Evolutionary conservation across 2,797 vertebrate species (phyloP).

Genomic region (Gobio occitaniae): DNA sequence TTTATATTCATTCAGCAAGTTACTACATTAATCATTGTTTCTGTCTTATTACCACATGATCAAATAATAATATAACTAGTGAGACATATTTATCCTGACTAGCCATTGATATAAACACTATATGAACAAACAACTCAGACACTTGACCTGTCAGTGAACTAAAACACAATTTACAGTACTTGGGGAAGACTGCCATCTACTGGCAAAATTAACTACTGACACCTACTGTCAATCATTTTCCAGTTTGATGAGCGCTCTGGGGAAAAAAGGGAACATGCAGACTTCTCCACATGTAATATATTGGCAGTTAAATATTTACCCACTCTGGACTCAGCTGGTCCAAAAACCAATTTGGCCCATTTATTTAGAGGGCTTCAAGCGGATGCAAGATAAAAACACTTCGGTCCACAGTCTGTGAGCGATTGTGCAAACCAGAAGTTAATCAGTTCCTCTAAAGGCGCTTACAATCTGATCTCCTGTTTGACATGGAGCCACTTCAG

Average conservation of each 20-base stretch:
- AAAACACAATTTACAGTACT: conserved; percentile 9
- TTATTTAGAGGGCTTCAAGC: not conserved
- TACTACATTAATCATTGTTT: not conserved
- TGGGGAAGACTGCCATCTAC: conserved; percentile 50
- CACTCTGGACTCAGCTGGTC: not conserved
- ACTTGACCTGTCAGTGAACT: not conserved
- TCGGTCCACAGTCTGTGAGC: conserved; percentile 7
- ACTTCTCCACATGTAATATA: not conserved
- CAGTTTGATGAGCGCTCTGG: not conserved
- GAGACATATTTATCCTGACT: not conserved
- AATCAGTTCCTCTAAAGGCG: conserved; percentile 68
- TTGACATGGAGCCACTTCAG: conserved; percentile 56
- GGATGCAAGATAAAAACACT: not conserved
- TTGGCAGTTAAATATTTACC: conserved; percentile 12
- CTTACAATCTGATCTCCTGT: conserved; percentile 67
- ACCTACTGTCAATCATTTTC: conserved; percentile 16
- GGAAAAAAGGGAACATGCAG: not conserved
- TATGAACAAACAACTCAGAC: not conserved
- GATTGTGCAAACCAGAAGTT: conserved; percentile 32
- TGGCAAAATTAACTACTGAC: conserved; percentile 24
- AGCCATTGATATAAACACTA: not conserved
- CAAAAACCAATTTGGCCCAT: conserved; percentile 26
- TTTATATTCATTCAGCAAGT: not conserved
- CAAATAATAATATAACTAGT: not conserved
- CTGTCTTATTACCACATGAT: not conserved